Evolutionary conservation across 92 coral and sea anemone species (phyloP).

Genomic region (Scolanthus callimorphus): DNA sequence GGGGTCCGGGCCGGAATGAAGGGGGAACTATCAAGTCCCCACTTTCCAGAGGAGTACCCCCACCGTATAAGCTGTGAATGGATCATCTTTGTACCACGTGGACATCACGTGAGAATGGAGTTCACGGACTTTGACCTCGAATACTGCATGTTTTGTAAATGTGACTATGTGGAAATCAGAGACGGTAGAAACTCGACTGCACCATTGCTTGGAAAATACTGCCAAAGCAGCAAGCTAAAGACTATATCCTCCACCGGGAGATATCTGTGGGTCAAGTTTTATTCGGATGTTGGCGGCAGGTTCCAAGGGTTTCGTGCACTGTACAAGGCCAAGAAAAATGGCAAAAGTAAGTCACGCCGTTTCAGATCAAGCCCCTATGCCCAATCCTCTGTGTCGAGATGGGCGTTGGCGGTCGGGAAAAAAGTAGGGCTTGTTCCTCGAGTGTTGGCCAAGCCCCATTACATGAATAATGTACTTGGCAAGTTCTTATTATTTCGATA

Average conservation of each 20-base stretch:
- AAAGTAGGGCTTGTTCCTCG: too few species aligned
- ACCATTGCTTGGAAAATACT: slow-evolving; percentile 25
- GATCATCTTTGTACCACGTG: slow-evolving; percentile 24
- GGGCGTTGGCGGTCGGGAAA: too few species aligned
- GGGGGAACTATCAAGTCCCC: slow-evolving; percentile 26
- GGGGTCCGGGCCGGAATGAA: slow-evolving; percentile 23
- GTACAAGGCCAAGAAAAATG: slow-evolving; percentile 25
- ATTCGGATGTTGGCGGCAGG: slow-evolving; percentile 35
- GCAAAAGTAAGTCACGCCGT: slow-evolving; percentile 25
- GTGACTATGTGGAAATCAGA: slow-evolving; percentile 32
- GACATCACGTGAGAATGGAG: slow-evolving; percentile 16
- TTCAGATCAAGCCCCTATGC: too few species aligned
- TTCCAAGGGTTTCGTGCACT: slow-evolving; percentile 36
- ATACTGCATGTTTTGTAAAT: slow-evolving; percentile 32
- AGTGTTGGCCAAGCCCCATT: too few species aligned
- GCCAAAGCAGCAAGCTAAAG: slow-evolving; percentile 14
- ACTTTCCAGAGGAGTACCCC: slow-evolving; percentile 30
- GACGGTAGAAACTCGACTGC: slow-evolving; percentile 30
- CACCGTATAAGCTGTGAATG: slow-evolving; percentile 32
- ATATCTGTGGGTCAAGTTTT: slow-evolving; percentile 24
- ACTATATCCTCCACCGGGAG: slow-evolving; percentile 29
- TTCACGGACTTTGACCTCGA: slow-evolving; percentile 31
- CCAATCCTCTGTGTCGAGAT: too few species aligned
- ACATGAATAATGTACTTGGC: too few species aligned
- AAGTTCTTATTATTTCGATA: too few species aligned